phyloP scores from a whole-genome alignment of 2,113 vertebrate genomes.

The Leucosticte australis region DNA sequence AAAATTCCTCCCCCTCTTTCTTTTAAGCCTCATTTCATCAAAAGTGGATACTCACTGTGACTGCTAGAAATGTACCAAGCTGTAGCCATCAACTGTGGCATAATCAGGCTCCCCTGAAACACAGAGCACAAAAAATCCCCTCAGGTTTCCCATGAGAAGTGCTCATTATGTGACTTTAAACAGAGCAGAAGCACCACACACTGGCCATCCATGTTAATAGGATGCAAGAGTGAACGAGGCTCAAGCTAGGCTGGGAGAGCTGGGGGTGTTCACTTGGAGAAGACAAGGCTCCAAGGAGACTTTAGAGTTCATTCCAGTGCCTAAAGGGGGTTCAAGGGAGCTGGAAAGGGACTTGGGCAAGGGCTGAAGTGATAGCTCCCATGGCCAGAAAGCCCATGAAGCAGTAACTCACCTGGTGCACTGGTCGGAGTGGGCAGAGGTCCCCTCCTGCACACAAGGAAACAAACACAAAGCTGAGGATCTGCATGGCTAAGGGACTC shows the following conservation, averaged over 20 bases:
- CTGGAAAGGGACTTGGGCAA: not conserved
- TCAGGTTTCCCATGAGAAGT: not conserved
- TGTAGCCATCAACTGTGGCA: constrained; percentile 62
- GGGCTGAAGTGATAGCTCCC: not conserved
- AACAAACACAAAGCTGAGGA: constrained; percentile 35
- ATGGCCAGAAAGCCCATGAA: not conserved
- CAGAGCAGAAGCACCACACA: not conserved
- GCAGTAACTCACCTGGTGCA: constrained; percentile 45
- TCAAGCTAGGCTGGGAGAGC: not conserved
- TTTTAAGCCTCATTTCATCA: not conserved
- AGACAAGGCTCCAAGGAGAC: not conserved
- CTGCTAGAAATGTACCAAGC: constrained; percentile 66
- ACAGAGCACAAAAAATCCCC: not conserved
- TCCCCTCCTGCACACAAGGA: constrained; percentile 79
- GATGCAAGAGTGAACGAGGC: not conserved
- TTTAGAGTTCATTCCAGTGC: not conserved
- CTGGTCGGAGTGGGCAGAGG: constrained; percentile 73
- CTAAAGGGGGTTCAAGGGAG: not conserved
- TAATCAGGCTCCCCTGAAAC: constrained; percentile 72
- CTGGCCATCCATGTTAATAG: not conserved
- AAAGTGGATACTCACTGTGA: constrained; percentile 55
- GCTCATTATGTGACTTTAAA: not conserved
- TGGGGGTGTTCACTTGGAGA: not conserved
- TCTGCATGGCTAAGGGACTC: not conserved
- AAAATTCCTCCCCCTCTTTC: not conserved